Evolutionary conservation across 2,797 vertebrate species (phyloP), one percentile per base, ranked within the genome.

Genomic region (Ataeniobius toweri): DNA sequence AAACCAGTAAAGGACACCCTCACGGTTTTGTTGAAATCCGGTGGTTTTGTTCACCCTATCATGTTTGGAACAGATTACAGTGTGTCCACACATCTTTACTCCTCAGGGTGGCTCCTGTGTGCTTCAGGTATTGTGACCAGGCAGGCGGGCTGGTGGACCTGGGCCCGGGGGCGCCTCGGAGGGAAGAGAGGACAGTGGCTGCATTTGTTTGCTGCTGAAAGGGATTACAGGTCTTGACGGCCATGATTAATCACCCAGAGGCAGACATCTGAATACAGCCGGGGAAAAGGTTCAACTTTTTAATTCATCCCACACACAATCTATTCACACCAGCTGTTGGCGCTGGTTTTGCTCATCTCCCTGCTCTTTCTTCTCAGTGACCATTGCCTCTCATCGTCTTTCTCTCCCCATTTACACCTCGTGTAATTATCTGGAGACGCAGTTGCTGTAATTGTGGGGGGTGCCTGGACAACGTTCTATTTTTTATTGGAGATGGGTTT

Each of bases 151-250:
- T 92, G 88, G 90, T 89, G 92, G 94, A 91, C 93, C 91, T 84
- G 94, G 94, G 94, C 93, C 93, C 89, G 80, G 80, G 51, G 86
- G 88, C 72, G 74, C 88, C 82, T 88, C 88, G 88, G 88, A 89
- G 84, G 84, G 83, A 84, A 83, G 89, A 96, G 95, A 96, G 95
- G 94, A 96, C 95, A 96, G 96, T 96, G 94, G 94, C 91, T 86
- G 91, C 92, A 93, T 97, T 98, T 98, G 97, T 98, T 97, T 97
- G 96, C 94, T 93, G 92, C 93, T 97, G 96, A 98, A 96, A 96
- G 90, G 97, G 96, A 97, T 97, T 97, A 97, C 95, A 95, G 96
- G 96, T 96, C 97, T 96, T 98, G 97, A 98, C 97, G 96, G 95
- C 95, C 95, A 91, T 98, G 98, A 98, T 98, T 98, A 98, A 98